Evolutionary conservation across 1,140 invertebrate genomes (phyloP).

Genomic region (Tachypleus tridentatus): DNA sequence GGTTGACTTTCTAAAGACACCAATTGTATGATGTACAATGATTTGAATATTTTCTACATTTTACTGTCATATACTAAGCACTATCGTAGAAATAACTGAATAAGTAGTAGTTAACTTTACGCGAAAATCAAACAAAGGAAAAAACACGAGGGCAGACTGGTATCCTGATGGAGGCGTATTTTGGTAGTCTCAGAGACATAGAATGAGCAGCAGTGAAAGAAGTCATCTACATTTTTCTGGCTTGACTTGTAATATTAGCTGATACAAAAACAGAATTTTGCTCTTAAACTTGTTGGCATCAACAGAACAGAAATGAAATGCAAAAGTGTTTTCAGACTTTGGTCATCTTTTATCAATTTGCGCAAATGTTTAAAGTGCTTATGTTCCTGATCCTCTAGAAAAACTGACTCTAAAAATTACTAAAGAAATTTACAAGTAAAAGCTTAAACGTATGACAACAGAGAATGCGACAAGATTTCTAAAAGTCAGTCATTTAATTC

Average conservation of each 20-base stretch:
- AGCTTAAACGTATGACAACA: slow-evolving; percentile 35
- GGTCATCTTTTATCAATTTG: slow-evolving; percentile 49
- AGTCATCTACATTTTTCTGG: slow-evolving; percentile 12
- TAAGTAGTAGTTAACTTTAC: too few relatives aligned
- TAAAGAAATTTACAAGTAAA: slow-evolving; percentile 34
- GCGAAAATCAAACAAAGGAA: too few relatives aligned
- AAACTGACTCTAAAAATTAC: slow-evolving; percentile 43
- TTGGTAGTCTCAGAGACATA: slow-evolving; percentile 15
- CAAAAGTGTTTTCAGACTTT: slow-evolving; percentile 49
- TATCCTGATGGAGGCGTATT: slow-evolving; percentile 8
- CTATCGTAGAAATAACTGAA: too few relatives aligned
- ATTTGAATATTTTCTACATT: too few relatives aligned
- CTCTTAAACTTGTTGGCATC: too few relatives aligned
- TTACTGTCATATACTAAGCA: too few relatives aligned
- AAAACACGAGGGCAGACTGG: too few relatives aligned
- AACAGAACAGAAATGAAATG: slow-evolving; percentile 44
- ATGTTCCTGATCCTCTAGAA: slow-evolving; percentile 44
- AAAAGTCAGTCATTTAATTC: slow-evolving; percentile 39
- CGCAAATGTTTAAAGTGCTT: slow-evolving; percentile 51
- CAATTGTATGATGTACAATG: too few relatives aligned
- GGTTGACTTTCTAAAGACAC: too few relatives aligned
- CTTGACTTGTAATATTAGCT: slow-evolving; percentile 17
- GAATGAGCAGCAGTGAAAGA: slow-evolving; percentile 19
- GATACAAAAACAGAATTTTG: slow-evolving; percentile 8
- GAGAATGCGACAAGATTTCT: slow-evolving; percentile 45